These are phyloP conservation scores for Paralinhomoeus sp. DNA, from an alignment of 2,888 invertebrate species.

Conservation along the genomic window DNA sequence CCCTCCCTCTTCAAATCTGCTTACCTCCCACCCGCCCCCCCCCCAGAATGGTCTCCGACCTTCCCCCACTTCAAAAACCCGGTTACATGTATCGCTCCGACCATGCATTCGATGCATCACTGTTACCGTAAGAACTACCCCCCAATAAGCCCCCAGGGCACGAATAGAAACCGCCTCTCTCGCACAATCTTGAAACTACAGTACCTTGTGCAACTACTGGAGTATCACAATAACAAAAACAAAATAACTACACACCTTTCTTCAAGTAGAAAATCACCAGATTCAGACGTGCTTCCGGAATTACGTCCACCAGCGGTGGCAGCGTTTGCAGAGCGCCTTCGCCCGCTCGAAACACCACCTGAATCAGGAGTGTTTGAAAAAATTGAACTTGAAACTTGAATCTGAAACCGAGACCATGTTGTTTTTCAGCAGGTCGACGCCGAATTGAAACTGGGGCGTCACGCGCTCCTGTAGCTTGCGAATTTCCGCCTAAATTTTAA, in stretches of 20 bases:
- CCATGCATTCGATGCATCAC: no score
- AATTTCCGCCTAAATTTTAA: conserved; percentile 42
- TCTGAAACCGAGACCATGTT: conserved; percentile 44
- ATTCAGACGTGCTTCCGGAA: conserved; percentile 85
- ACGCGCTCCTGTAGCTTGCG: conserved; percentile 50
- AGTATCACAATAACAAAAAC: not conserved
- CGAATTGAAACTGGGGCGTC: conserved; percentile 44
- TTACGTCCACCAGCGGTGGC: conserved; percentile 71
- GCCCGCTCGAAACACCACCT: conserved; percentile 58
- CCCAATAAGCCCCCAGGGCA: no score
- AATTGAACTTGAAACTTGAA: no score
- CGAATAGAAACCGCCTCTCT: no score
- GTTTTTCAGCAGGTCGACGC: conserved; percentile 73
- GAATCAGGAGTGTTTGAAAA: not conserved
- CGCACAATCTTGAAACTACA: no score
- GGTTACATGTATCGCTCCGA: no score
- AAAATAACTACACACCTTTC: conserved; percentile 34
- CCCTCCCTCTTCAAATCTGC: no score
- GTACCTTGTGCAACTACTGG: no score
- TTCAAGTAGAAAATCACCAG: conserved; percentile 76
- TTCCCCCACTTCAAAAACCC: no score
- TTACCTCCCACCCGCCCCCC: no score
- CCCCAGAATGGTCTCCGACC: no score
- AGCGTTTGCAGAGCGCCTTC: conserved; percentile 77
- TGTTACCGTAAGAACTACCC: no score